Evolutionary conservation across 2,113 vertebrate species (phyloP).

Genomic region (Aepyceros melampus): DNA sequence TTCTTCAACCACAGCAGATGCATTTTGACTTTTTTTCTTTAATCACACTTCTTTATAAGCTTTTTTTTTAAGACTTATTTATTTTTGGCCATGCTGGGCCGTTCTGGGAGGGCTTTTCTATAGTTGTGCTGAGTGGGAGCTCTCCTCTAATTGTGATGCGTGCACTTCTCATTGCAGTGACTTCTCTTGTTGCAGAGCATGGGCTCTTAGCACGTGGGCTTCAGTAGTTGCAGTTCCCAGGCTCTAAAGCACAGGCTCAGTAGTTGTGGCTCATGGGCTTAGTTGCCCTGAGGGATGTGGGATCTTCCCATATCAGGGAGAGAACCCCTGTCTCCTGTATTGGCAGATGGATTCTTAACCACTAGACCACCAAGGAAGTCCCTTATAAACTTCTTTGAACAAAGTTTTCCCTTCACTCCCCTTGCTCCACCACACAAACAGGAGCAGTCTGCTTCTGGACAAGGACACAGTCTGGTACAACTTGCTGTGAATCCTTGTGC

Average conservation of each 20-base stretch:
- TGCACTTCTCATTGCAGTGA: neutral
- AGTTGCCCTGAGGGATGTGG: neutral
- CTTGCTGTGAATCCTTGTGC: neutral
- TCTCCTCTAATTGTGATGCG: rapidly evolving
- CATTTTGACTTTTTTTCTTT: neutral
- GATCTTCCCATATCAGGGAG: neutral
- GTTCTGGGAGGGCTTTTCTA: rapidly evolving
- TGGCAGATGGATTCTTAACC: neutral
- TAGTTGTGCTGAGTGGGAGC: neutral
- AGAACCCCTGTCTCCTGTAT: neutral
- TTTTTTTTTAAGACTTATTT: neutral
- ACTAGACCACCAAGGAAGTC: neutral
- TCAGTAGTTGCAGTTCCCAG: neutral
- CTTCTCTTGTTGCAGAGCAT: neutral
- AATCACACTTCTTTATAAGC: neutral
- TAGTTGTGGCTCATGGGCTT: neutral
- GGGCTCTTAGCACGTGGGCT: neutral
- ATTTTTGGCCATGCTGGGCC: neutral
- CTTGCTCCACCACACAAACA: neutral
- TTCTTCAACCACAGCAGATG: neutral
- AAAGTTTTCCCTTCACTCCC: neutral
- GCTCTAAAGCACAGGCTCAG: neutral
- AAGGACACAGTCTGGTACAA: neutral
- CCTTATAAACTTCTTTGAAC: neutral
- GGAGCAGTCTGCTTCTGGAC: neutral